phyloP scores from a whole-genome alignment of 2,888 invertebrate genomes.

The Acanthopleura granulata region DNA sequence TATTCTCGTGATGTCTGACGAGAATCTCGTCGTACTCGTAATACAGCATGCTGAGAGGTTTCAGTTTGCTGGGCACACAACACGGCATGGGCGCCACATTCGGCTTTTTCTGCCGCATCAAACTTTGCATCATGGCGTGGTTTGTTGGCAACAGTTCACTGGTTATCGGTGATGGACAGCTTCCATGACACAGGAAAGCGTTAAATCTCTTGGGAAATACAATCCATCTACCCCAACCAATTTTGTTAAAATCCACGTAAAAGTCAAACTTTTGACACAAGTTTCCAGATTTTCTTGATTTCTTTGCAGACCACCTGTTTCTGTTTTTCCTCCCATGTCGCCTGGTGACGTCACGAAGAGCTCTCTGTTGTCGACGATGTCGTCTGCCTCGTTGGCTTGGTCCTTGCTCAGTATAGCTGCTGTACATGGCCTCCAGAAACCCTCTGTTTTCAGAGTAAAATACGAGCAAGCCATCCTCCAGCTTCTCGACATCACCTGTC shows the following conservation, averaged over 20 bases:
- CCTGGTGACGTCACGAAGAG: neutral
- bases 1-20: slow-evolving; percentile 63
- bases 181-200: slow-evolving; percentile 58
- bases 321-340: slow-evolving; percentile 30
- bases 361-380: neutral
- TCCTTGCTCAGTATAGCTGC: slow-evolving; percentile 36
- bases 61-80: slow-evolving; percentile 63
- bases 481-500: neutral
- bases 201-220: slow-evolving; percentile 64
- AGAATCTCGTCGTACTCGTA: slow-evolving; percentile 63
- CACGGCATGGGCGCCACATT: slow-evolving; percentile 56
- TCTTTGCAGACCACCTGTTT: slow-evolving; percentile 37
- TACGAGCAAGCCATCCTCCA: slow-evolving; percentile 28
- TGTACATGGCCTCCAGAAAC: slow-evolving; percentile 45
- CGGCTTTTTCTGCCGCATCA: slow-evolving; percentile 56
- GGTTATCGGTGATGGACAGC: slow-evolving; percentile 57
- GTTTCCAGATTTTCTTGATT: slow-evolving; percentile 27
- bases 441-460: slow-evolving; percentile 43
- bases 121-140: slow-evolving; percentile 65
- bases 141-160: slow-evolving; percentile 59
- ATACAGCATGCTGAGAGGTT: slow-evolving; percentile 65
- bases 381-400: slow-evolving; percentile 1
- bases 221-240: slow-evolving; percentile 67
- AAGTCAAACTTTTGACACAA: slow-evolving; percentile 52
- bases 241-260: slow-evolving; percentile 59